phyloP scores from a whole-genome alignment of 2,797 vertebrate species.

The Geotria australis region DNA sequence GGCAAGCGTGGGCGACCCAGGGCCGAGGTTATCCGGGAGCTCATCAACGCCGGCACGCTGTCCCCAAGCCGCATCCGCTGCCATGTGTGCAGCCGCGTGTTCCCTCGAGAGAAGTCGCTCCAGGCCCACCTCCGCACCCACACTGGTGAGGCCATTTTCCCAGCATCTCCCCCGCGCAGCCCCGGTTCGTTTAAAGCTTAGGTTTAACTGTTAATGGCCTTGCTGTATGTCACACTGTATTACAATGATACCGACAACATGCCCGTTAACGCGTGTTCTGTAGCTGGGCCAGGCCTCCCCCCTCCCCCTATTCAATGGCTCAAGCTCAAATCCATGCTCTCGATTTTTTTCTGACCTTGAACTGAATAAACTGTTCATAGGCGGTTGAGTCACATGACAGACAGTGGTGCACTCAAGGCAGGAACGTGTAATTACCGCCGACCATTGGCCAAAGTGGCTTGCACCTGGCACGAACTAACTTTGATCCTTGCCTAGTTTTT shows the following conservation, averaged over 20 bases:
- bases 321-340: too few species aligned
- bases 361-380: too few species aligned
- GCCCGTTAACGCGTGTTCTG: too few species aligned
- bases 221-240: neutral
- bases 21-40: slow-evolving; percentile 63
- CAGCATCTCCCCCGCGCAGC: neutral
- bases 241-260: neutral
- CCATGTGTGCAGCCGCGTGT: slow-evolving; percentile 80
- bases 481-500: too few species aligned
- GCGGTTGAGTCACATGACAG: too few species aligned
- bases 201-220: neutral
- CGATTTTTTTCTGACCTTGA: too few species aligned
- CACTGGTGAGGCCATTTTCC: slow-evolving; percentile 26
- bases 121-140: slow-evolving; percentile 94
- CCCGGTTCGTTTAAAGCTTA: neutral
- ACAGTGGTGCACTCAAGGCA: too few species aligned
- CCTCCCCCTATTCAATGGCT: too few species aligned
- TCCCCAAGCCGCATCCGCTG: slow-evolving; percentile 85
- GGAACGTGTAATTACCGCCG: too few species aligned
- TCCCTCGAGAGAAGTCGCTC: slow-evolving; percentile 75
- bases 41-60: slow-evolving; percentile 70
- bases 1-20: slow-evolving; percentile 60
- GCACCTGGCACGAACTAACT: too few species aligned
- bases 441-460: too few species aligned
- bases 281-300: too few species aligned